Base-by-base conservation (phyloP, 2,888 invertebrate genomes). In the Endomychus coccineus region DNA sequence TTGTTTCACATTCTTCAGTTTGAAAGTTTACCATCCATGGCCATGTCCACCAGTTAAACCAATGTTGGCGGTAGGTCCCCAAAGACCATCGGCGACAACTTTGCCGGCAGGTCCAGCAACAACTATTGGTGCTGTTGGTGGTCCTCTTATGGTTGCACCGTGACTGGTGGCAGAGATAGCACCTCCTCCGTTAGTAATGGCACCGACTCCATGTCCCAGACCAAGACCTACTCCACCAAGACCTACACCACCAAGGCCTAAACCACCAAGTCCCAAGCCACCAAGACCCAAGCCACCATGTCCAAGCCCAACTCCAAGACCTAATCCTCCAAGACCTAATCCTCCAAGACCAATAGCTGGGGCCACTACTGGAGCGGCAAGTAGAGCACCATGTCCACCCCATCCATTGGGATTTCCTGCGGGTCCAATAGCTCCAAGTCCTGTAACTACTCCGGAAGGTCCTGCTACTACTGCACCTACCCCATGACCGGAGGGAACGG, bases 21-120 rank as follows among this genome's bases (percentile, higher is more conserved):
- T 19, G 10, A 25, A 12, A 10, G 10, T 30, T 39, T 39, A 39
- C 39, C 39, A 39, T 19, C 39, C 39, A 35, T 39, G 39, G 17
- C 39, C 39, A 39, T 39, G 39, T 24, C 17, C 39, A 13, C 34
- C 34, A 19, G 27, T 24, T 13, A 40, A 30, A 3, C 43, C 43
- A 27, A 43, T 38, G 34, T 43, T 43, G 24, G 38, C 40, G 23
- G 48, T 48, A 4, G 48, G 48, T 42, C 54, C 58, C 47, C 53
- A 54, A 27, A 51, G 49, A 31, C 59, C 59, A 41, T 53, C 52
- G 38, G 55, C 54, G 15, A 43, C 46, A 23, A 56, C 46, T 43
- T 50, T 54, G 19, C 56, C 57, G 10, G 38, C 14, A 16, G 38
- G 42, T 42, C 38, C 38, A 19, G 30, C 30, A 3, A 40, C 34